phyloP scores from a whole-genome alignment of 2,797 vertebrate genomes.

The Tapirus indicus region DNA sequence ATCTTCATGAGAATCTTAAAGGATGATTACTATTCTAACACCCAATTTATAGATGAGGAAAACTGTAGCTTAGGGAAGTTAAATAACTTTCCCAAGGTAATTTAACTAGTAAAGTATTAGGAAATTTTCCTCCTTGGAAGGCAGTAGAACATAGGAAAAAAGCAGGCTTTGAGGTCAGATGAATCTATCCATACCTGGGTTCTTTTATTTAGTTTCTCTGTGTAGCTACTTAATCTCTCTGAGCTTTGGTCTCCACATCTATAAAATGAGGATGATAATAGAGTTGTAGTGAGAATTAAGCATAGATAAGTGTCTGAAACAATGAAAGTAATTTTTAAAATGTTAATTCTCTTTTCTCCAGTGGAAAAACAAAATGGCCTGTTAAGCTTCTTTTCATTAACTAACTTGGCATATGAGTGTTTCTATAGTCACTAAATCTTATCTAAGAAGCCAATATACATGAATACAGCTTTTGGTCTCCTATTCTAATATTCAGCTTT shows the following conservation, averaged over 20 bases:
- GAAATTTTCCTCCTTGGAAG: neutral
- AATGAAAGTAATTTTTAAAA: neutral
- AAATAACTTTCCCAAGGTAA: neutral
- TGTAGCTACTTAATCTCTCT: neutral
- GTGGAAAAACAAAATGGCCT: neutral
- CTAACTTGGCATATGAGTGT: neutral
- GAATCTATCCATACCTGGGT: neutral
- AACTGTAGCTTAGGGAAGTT: neutral
- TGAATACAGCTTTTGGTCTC: slow-evolving; percentile 36
- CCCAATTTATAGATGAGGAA: neutral
- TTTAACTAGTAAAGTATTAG: neutral
- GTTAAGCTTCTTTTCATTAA: neutral
- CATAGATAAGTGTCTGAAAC: neutral
- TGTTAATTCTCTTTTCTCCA: neutral
- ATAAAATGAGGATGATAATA: neutral
- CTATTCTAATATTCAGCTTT: slow-evolving; percentile 75
- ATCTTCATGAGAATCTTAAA: neutral
- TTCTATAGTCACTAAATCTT: slow-evolving; percentile 63
- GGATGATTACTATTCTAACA: neutral
- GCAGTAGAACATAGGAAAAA: neutral
- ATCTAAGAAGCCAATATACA: slow-evolving; percentile 29
- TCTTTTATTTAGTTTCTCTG: neutral
- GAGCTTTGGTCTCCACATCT: neutral
- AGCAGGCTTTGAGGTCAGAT: neutral
- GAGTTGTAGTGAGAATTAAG: neutral